Evolutionary conservation across 1,140 invertebrate species (phyloP).

Genomic region (Myzus persicae): DNA sequence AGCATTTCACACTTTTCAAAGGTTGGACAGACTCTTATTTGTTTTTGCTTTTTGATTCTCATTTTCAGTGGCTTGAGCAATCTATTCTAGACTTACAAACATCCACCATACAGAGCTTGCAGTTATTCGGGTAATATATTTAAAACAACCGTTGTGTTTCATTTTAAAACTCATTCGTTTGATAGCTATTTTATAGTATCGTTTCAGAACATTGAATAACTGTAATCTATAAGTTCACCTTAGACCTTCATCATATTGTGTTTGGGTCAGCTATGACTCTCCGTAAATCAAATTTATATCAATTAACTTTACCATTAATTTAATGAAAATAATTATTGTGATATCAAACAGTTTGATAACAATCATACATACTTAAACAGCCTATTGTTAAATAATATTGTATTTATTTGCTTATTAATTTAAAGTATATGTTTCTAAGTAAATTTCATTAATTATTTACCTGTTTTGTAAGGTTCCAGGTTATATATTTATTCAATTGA

Average conservation of each 20-base stretch:
- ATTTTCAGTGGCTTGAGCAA: background rate
- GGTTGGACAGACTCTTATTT: too few relatives aligned
- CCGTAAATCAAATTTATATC: background rate
- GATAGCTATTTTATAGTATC: background rate
- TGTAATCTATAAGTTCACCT: background rate
- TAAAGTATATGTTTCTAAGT: background rate
- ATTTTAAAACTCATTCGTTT: background rate
- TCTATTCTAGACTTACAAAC: background rate
- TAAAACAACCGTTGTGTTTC: background rate
- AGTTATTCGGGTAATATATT: background rate
- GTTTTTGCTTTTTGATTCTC: background rate
- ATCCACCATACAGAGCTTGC: background rate
- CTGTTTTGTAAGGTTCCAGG: background rate
- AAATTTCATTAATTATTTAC: background rate
- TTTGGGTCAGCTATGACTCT: background rate
- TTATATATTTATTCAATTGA: background rate
- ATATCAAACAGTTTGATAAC: background rate
- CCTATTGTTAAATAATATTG: background rate
- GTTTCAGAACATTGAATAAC: background rate
- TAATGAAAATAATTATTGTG: background rate
- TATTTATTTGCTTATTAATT: constrained; percentile 1
- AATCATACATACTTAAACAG: background rate
- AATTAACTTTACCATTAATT: background rate
- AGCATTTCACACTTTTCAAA: background rate
- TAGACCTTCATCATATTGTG: background rate